Percentiles rank a stretch among this genome's conserved stretches.
phyloP scores from a whole-genome alignment of 2,797 vertebrate species.

The Coluber constrictor region DNA sequence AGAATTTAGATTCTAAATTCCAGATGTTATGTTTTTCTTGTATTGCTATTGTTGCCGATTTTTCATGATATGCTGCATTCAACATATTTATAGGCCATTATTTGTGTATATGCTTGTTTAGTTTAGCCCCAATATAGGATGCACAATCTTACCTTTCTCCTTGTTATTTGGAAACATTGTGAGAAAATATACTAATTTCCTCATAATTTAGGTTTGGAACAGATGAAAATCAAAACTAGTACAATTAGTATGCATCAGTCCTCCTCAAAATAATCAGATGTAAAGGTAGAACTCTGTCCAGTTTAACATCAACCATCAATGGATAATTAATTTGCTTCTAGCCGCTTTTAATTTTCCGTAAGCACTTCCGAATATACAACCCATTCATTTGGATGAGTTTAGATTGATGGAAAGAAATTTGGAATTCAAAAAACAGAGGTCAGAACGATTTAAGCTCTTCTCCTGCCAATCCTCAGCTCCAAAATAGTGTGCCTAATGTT shows the following conservation, averaged over 20 bases:
- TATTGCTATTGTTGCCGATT: conserved; percentile 14
- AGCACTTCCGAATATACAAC: no score
- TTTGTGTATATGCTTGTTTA: background rate
- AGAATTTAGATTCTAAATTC: background rate
- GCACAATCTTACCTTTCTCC: background rate
- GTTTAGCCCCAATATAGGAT: background rate
- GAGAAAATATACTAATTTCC: background rate
- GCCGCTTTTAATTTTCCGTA: background rate
- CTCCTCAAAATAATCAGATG: background rate
- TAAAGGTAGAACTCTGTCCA: background rate
- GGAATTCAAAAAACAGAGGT: background rate
- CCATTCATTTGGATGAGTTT: background rate
- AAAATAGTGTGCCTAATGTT: background rate
- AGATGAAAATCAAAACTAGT: background rate
- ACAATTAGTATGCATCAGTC: background rate
- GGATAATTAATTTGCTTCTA: background rate
- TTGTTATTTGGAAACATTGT: conserved; percentile 8
- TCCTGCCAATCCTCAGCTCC: background rate
- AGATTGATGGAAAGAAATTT: background rate
- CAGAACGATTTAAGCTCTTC: background rate
- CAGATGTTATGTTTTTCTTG: background rate
- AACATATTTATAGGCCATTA: conserved; percentile 16
- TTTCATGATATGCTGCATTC: conserved; percentile 42
- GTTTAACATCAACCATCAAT: background rate
- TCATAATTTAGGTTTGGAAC: background rate